Conservation (phyloP, 2,797 vertebrate genomes). For the Alouatta caraya region DNA sequence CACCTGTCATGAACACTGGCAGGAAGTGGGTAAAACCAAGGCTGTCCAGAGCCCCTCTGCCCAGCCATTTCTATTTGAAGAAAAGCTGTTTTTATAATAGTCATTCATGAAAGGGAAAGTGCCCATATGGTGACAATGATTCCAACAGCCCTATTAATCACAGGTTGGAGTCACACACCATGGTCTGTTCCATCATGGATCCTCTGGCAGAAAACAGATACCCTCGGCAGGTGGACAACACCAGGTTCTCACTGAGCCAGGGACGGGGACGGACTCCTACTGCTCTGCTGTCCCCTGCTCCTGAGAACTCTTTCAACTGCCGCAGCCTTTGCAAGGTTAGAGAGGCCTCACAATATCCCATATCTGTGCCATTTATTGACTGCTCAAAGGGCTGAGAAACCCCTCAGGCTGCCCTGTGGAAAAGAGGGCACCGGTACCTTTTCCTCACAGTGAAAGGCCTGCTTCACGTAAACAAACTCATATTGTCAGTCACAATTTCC, state of each 20-base stretch:
- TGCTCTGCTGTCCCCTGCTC: background rate
- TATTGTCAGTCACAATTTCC: conserved; percentile 1
- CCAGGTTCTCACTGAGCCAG: background rate
- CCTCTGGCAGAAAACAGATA: background rate
- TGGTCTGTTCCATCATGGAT: background rate
- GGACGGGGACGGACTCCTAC: background rate
- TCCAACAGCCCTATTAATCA: background rate
- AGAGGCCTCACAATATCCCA: conserved; percentile 19
- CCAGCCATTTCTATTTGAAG: background rate
- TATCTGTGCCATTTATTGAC: conserved; percentile 49
- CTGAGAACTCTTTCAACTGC: background rate
- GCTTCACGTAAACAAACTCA: conserved; percentile 25
- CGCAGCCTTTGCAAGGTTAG: background rate
- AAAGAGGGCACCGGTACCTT: background rate
- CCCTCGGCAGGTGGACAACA: background rate
- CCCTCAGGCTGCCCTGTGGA: background rate
- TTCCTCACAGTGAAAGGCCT: conserved; percentile 36
- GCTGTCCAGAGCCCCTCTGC: background rate
- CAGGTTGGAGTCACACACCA: background rate
- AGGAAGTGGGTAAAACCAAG: background rate
- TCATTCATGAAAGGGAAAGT: background rate
- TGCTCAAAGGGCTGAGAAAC: conserved; percentile 2
- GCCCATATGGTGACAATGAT: background rate
- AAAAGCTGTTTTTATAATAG: background rate
- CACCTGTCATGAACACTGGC: background rate